These are phyloP conservation scores for Capromys pilorides DNA, from an alignment of 2,797 vertebrate genomes.

Conservation along the genomic window DNA sequence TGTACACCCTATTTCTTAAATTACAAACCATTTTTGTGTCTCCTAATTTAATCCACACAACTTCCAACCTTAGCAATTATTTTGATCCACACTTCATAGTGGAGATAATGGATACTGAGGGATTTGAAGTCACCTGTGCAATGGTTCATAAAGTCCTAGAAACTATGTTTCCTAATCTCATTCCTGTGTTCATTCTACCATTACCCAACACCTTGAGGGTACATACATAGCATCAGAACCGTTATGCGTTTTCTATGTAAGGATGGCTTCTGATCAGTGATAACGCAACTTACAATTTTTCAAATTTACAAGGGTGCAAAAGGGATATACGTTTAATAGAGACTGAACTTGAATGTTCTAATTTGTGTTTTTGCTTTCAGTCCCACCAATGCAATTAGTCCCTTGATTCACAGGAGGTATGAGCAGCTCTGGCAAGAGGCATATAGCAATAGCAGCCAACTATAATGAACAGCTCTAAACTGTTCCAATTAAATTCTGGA, in stretches of 20 bases:
- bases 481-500: neutral
- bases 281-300: neutral
- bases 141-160: neutral
- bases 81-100: conserved; percentile 26
- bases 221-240: neutral
- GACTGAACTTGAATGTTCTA: neutral
- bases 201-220: neutral
- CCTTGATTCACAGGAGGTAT: conserved; percentile 24
- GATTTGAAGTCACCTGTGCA: neutral
- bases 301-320: neutral
- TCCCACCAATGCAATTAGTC: neutral
- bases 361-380: conserved; percentile 7
- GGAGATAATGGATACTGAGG: neutral
- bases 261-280: neutral
- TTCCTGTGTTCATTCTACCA: neutral
- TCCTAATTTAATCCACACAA: conserved; percentile 39
- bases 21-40: conserved; percentile 55
- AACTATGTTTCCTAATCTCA: conserved; percentile 19
- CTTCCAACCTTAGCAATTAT: conserved; percentile 34
- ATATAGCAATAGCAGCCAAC: conserved; percentile 29
- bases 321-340: neutral
- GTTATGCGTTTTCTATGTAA: neutral
- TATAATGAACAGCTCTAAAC: conserved; percentile 31
- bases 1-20: conserved; percentile 42
- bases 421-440: neutral